These are phyloP conservation scores for Fundulus diaphanus DNA, from an alignment of 2,797 vertebrate genomes.

Conservation along the genomic window DNA sequence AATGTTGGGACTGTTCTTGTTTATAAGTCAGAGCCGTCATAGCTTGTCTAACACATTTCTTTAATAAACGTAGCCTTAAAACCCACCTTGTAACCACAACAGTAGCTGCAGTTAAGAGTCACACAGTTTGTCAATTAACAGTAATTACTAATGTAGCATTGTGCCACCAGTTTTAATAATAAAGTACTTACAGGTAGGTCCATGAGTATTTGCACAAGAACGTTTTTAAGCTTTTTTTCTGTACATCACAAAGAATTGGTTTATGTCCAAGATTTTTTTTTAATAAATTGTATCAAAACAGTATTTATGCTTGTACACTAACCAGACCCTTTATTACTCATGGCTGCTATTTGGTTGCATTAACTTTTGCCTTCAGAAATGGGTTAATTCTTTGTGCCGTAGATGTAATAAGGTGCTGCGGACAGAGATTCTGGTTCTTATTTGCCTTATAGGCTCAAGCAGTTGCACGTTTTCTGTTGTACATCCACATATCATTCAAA, in stretches of 20 bases:
- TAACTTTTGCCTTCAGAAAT: neutral
- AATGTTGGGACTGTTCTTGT: constrained; percentile 71
- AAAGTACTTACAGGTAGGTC: constrained; percentile 60
- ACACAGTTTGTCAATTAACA: constrained; percentile 66
- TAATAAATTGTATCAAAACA: neutral
- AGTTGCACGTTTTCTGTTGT: neutral
- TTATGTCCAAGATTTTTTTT: neutral
- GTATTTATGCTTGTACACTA: neutral
- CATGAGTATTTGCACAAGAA: constrained; percentile 7
- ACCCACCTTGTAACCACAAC: constrained; percentile 64
- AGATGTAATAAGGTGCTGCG: neutral
- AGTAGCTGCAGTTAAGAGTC: constrained; percentile 71
- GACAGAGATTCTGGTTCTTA: neutral
- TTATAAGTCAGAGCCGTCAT: constrained; percentile 80
- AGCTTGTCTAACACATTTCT: constrained; percentile 76
- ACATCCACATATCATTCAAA: neutral
- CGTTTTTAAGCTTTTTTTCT: neutral
- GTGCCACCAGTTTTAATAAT: constrained; percentile 82
- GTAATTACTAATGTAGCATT: constrained; percentile 76
- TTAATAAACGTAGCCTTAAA: constrained; percentile 81
- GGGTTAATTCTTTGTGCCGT: neutral
- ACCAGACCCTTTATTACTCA: neutral
- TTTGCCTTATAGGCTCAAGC: neutral
- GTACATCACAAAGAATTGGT: neutral
- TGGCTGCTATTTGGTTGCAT: neutral